These are phyloP conservation scores for Galaxea fascicularis DNA, from an alignment of 92 coral and sea anemone genomes.

Conservation along the genomic window DNA sequence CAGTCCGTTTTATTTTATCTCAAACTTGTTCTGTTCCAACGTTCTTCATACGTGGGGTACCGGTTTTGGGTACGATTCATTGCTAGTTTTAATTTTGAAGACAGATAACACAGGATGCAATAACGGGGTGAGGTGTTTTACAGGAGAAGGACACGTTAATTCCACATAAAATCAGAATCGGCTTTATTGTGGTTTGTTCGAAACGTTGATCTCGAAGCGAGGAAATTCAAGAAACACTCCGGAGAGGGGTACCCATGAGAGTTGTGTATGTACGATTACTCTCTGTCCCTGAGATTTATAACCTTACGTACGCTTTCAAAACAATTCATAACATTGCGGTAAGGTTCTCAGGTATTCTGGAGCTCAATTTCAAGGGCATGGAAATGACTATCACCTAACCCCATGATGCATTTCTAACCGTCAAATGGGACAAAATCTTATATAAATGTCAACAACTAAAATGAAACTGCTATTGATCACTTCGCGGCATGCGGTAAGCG, in stretches of 20 bases:
- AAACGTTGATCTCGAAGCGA: conserved; percentile 1
- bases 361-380: background rate
- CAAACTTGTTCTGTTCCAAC: background rate
- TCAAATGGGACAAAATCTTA: too few relatives aligned
- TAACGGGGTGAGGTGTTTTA: background rate
- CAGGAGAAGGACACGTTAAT: background rate
- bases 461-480: too few relatives aligned
- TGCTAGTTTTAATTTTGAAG: background rate
- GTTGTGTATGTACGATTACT: too few relatives aligned
- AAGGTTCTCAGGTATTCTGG: background rate
- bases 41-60: conserved; percentile 2
- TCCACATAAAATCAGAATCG: conserved; percentile 1
- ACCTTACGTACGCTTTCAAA: background rate
- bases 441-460: too few relatives aligned
- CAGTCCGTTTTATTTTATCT: conserved; percentile 2
- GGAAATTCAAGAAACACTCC: background rate
- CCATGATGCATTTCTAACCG: too few relatives aligned
- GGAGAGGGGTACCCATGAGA: background rate
- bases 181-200: background rate
- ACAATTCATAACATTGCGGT: conserved; percentile 1
- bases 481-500: background rate
- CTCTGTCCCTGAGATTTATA: conserved; percentile 7
- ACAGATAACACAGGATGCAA: background rate
- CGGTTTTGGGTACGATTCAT: conserved; percentile 4
- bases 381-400: background rate